phyloP scores from a whole-genome alignment of 92 coral and sea anemone genomes.

The Virgularia gustaviana region DNA sequence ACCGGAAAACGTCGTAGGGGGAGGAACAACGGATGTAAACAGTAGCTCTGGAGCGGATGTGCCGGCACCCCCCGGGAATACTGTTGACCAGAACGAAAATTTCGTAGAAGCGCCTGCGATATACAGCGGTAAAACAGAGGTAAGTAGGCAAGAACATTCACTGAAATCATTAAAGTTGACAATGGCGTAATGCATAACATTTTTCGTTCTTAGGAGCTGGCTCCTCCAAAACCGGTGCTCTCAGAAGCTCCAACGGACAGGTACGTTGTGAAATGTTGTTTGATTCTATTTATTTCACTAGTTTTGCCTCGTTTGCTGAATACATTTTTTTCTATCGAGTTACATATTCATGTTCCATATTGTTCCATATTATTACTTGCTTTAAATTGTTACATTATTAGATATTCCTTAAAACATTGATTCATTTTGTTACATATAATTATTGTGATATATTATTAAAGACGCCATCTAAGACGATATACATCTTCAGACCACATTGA shows the following conservation, averaged over 20 bases:
- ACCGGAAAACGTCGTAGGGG: background rate
- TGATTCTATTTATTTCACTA: too few relatives aligned
- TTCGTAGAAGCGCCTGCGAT: constrained; percentile 14
- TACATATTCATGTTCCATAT: too few relatives aligned
- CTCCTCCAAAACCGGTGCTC: constrained; percentile 20
- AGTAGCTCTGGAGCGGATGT: constrained; percentile 7
- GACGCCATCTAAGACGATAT: background rate
- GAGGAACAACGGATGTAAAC: background rate
- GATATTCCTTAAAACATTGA: too few relatives aligned
- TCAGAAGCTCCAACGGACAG: constrained; percentile 24
- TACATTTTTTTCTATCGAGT: too few relatives aligned
- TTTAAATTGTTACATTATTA: too few relatives aligned
- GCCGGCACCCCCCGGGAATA: constrained; percentile 23
- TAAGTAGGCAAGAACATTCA: background rate
- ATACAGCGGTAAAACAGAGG: constrained; percentile 16
- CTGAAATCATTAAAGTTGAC: background rate
- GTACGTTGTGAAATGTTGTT: too few relatives aligned
- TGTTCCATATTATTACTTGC: background rate
- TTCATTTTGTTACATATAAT: background rate
- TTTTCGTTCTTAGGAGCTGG: constrained; percentile 33
- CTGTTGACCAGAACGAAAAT: constrained; percentile 17
- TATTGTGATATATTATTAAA: background rate
- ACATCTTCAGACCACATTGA: too few relatives aligned
- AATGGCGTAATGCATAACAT: too few relatives aligned
- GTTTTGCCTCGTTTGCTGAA: too few relatives aligned